Base-by-base conservation (phyloP, 1,140 invertebrate genomes). In the Episyrphus balteatus region DNA sequence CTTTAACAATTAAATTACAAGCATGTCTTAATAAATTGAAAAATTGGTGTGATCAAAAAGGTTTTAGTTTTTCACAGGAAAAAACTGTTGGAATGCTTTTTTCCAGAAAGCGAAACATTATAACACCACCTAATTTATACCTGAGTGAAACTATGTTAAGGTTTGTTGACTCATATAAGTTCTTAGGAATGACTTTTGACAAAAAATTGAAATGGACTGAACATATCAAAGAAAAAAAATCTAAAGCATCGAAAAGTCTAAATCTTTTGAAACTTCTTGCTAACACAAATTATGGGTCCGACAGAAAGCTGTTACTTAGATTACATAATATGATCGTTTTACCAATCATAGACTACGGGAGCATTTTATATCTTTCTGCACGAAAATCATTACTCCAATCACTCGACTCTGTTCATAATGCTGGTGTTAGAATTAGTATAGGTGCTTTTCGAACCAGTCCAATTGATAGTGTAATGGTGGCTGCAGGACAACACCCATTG, bases 241-340 rank as follows among this genome's bases (percentile, higher is more conserved):
- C 12, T 14, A 42, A 42, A 42, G 40, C 40, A 13, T 17, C 12
- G 3, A 38, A 42, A 18, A 44, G 17, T 40, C 8, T 49, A 14
- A 49, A 46, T 17, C 49, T 19, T 36, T 32, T 52, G 0, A 50
- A 52, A 49, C 36, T 26, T n/a, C 31, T 55, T 14, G 17, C 51
- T 11, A 38, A 42, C 15, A 49, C 41, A 34, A 54, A 54, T 13
- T 54, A 47, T 40, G 47, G 44, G 3, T 47, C 41, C 10, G 41
- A 51, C 19, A 13, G 26, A 18, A 33, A 38, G 10, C 19, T 44
- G 13, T 14, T 53, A 1, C 10, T 47, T 1, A 30, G 33, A 10
- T 48, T 46, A 12, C 50, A 52, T 38, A 37, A 37, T 37, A 46
- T 42, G 42, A 26, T 49, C 3, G 14, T 49, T 48, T 1, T 53